Conservation (phyloP, 2,888 invertebrate species). For the Volucella inflata region DNA sequence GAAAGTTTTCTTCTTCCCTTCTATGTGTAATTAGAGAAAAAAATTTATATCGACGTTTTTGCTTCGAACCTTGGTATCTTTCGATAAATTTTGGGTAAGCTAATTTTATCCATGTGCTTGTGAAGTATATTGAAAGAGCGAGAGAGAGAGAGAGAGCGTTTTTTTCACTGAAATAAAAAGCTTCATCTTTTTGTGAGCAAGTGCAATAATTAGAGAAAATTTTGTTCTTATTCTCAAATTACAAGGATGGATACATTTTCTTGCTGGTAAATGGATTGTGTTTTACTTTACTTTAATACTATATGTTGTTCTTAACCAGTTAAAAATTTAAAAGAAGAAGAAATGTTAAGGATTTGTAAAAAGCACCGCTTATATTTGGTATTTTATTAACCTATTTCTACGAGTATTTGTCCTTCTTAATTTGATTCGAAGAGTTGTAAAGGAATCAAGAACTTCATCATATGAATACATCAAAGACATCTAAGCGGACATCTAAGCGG, state of each 20-base stretch:
- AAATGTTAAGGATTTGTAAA: constrained; percentile 54
- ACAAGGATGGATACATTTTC: constrained; percentile 44
- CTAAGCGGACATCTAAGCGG: constrained; percentile 1
- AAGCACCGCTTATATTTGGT: constrained; percentile 48
- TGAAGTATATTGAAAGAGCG: background rate
- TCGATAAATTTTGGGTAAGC: background rate
- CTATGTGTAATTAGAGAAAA: background rate
- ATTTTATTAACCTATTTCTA: constrained; percentile 19
- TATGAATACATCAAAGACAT: background rate
- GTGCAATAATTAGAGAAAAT: constrained; percentile 26
- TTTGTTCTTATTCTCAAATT: constrained; percentile 61
- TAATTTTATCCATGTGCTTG: background rate
- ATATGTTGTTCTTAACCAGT: constrained; percentile 21
- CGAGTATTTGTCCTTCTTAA: constrained; percentile 9
- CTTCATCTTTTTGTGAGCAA: constrained; percentile 9
- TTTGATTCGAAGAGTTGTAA: constrained; percentile 3
- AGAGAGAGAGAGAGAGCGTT: constrained; percentile 26
- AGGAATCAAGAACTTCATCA: constrained; percentile 30
- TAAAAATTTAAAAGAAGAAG: constrained; percentile 47
- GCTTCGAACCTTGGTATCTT: background rate
- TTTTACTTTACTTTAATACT: constrained; percentile 11
- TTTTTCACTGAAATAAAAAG: constrained; percentile 13
- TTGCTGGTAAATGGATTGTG: background rate
- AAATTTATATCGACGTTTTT: too few species aligned
- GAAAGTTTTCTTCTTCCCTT: constrained; percentile 21